Conservation (phyloP, 2,797 vertebrate species). For the Acomys russatus region DNA sequence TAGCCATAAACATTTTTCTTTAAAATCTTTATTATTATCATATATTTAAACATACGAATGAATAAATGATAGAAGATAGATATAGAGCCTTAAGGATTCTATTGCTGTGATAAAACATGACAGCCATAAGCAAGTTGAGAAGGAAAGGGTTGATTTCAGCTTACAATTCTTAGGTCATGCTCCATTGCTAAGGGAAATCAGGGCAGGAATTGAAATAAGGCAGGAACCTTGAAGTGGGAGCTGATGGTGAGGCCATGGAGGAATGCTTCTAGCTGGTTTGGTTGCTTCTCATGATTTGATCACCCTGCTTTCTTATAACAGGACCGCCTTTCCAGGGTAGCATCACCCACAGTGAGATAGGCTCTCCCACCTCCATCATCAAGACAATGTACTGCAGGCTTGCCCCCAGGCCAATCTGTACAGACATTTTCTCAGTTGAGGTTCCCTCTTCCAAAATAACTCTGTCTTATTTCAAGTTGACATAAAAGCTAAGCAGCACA, state of each 20-base stretch:
- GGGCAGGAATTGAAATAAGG: background rate
- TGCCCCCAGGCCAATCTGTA: background rate
- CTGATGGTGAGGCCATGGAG: background rate
- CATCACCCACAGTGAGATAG: background rate
- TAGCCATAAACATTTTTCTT: background rate
- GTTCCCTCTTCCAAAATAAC: background rate
- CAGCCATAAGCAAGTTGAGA: background rate
- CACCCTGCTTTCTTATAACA: background rate
- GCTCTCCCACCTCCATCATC: background rate
- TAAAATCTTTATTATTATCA: slow-evolving; percentile 22
- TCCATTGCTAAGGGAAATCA: background rate
- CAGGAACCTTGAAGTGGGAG: background rate
- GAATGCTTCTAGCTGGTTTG: background rate
- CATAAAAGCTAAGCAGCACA: background rate
- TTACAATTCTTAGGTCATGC: background rate
- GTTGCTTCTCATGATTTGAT: background rate
- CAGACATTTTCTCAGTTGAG: background rate
- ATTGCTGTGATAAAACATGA: background rate
- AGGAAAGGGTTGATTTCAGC: background rate
- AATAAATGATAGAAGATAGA: background rate
- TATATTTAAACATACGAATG: background rate
- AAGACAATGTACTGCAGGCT: background rate
- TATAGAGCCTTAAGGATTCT: background rate
- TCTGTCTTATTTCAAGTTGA: background rate
- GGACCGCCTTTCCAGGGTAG: background rate